These are phyloP conservation scores for Mesoligia furuncula DNA, from an alignment of 2,888 invertebrate genomes.

Conservation along the genomic window DNA sequence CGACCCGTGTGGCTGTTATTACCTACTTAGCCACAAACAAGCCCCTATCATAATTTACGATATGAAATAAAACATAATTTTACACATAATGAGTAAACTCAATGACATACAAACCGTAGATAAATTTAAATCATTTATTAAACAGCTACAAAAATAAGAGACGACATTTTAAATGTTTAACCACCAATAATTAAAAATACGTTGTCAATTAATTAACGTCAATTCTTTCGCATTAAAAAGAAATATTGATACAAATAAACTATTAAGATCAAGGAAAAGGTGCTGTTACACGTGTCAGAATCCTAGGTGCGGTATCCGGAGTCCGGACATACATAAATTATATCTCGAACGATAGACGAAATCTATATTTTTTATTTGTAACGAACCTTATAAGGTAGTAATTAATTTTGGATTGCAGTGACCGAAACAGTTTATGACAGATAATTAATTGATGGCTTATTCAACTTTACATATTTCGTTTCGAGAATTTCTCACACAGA, in stretches of 20 bases:
- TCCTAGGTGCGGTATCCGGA: slow-evolving; percentile 66
- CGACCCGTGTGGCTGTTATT: no score
- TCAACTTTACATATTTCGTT: slow-evolving; percentile 19
- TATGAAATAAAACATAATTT: slow-evolving; percentile 33
- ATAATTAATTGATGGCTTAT: slow-evolving; percentile 50
- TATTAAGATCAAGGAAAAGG: slow-evolving; percentile 67
- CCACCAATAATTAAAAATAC: slow-evolving; percentile 39
- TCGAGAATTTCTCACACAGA: slow-evolving; percentile 7
- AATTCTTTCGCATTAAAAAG: slow-evolving; percentile 54
- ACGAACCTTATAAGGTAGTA: slow-evolving; percentile 54
- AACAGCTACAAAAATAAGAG: slow-evolving; percentile 13
- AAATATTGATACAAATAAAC: slow-evolving; percentile 57
- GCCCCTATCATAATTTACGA: slow-evolving; percentile 23
- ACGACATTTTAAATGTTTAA: slow-evolving; percentile 14
- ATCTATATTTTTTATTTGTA: slow-evolving; percentile 51
- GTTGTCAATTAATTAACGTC: slow-evolving; percentile 52
- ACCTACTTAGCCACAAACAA: no score
- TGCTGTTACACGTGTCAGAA: slow-evolving; percentile 44
- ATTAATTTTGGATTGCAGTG: slow-evolving; percentile 58
- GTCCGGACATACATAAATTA: slow-evolving; percentile 61
- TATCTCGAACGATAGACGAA: slow-evolving; percentile 47
- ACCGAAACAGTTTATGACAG: slow-evolving; percentile 46
- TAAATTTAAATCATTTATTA: neutral
- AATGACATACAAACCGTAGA: slow-evolving; percentile 1
- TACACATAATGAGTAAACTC: slow-evolving; percentile 46